These are phyloP conservation scores for Calyptommatus sinebrachiatus DNA, from an alignment of 2,113 vertebrate genomes.

Conservation along the genomic window DNA sequence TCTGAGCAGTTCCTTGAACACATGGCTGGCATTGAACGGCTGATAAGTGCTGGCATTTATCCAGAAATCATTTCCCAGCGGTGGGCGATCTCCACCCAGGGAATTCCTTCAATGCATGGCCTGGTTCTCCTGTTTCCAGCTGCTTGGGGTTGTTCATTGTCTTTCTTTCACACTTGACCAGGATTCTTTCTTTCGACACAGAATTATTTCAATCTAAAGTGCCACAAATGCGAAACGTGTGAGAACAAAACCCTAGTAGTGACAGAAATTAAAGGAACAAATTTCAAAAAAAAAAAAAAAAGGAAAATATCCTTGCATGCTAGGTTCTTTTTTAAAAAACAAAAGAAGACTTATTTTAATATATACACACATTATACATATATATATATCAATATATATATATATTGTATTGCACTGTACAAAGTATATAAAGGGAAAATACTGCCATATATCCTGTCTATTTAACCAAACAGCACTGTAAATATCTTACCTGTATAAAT, in stretches of 20 bases:
- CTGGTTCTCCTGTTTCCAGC: not conserved
- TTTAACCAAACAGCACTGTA: conserved; percentile 85
- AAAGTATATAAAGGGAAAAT: conserved; percentile 75
- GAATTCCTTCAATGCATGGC: no score
- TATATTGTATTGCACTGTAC: conserved; percentile 78
- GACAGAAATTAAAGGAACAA: conserved; percentile 65
- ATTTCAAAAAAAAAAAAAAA: conserved; percentile 79
- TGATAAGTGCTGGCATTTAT: no score
- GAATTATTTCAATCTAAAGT: conserved; percentile 50
- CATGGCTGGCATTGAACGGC: no score
- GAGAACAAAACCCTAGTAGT: conserved; percentile 30
- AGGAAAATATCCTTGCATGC: conserved; percentile 81
- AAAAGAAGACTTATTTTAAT: conserved; percentile 56
- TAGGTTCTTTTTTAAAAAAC: conserved; percentile 67
- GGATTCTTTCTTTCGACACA: conserved; percentile 31
- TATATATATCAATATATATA: not conserved
- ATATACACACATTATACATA: conserved; percentile 17
- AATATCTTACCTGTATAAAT: conserved; percentile 92
- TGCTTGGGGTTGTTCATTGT: conserved; percentile 3
- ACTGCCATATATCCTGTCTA: conserved; percentile 77
- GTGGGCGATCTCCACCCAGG: no score
- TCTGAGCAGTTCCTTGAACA: not conserved
- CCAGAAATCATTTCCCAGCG: no score
- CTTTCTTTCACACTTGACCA: conserved; percentile 11
- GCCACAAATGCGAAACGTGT: conserved; percentile 53